A percentile compares a stretch with the other conserved stretches of the same genome.
phyloP scores from a whole-genome alignment of 2,797 vertebrate genomes.

The Buphagus erythrorhynchus region DNA sequence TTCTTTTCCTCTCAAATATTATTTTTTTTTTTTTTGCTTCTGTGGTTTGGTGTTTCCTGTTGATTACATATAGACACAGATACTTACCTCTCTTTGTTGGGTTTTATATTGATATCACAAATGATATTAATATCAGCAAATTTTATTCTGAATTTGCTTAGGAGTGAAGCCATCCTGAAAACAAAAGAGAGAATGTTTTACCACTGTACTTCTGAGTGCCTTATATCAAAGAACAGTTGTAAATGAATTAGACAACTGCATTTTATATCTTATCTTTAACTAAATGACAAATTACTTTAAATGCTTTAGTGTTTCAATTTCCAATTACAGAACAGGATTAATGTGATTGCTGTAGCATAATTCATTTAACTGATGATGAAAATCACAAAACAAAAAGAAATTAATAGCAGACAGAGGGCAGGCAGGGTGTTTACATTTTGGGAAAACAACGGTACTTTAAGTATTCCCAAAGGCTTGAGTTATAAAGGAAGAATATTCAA shows the following conservation, averaged over 20 bases:
- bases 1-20: no score
- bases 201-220: slow-evolving; percentile 19
- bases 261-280: slow-evolving; percentile 35
- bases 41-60: background rate
- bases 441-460: background rate
- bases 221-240: slow-evolving; percentile 45
- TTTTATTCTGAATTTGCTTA: slow-evolving; percentile 95
- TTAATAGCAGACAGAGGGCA: background rate
- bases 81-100: slow-evolving; percentile 87
- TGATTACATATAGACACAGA: background rate
- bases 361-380: slow-evolving; percentile 1
- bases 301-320: slow-evolving; percentile 35
- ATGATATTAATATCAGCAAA: slow-evolving; percentile 91
- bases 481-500: background rate
- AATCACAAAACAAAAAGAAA: background rate
- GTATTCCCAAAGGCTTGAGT: background rate
- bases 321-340: slow-evolving; percentile 18
- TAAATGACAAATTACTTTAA: slow-evolving; percentile 38
- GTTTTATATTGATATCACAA: slow-evolving; percentile 88
- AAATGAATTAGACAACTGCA: slow-evolving; percentile 48
- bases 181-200: slow-evolving; percentile 42
- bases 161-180: slow-evolving; percentile 90
- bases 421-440: background rate
- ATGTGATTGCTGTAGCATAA: background rate
- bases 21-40: background rate